phyloP scores from a whole-genome alignment of 2,888 invertebrate species.

The Abrostola triplasia region DNA sequence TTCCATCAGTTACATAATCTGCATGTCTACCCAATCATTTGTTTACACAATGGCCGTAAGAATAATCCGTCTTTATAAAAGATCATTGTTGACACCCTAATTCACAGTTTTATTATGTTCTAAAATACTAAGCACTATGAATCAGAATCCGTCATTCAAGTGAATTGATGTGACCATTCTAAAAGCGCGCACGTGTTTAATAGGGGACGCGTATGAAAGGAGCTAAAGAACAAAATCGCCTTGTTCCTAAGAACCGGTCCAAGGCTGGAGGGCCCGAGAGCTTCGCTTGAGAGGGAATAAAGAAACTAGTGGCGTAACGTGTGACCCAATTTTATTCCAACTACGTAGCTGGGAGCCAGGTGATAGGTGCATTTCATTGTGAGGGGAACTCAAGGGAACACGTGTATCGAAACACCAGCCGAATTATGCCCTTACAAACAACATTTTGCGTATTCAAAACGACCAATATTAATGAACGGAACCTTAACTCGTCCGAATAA shows the following conservation, averaged over 20 bases:
- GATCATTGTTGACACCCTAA: slow-evolving; percentile 37
- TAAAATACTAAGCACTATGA: slow-evolving; percentile 41
- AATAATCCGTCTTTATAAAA: slow-evolving; percentile 15
- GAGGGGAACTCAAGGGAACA: slow-evolving; percentile 71
- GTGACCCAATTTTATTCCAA: slow-evolving; percentile 82
- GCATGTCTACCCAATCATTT: not conserved
- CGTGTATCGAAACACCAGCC: slow-evolving; percentile 74
- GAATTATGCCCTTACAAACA: slow-evolving; percentile 60
- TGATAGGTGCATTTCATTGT: slow-evolving; percentile 79
- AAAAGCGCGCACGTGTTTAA: slow-evolving; percentile 80
- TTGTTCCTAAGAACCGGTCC: slow-evolving; percentile 66
- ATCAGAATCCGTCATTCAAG: slow-evolving; percentile 63
- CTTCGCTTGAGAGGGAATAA: slow-evolving; percentile 53
- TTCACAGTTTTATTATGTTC: slow-evolving; percentile 32
- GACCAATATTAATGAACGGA: slow-evolving; percentile 7
- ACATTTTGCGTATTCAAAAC: slow-evolving; percentile 19
- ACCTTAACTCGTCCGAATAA: slow-evolving; percentile 32
- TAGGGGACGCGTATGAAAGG: slow-evolving; percentile 73
- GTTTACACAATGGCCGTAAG: not conserved
- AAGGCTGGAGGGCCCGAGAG: slow-evolving; percentile 57
- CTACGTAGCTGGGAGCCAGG: slow-evolving; percentile 71
- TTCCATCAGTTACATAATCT: slow-evolving; percentile 6
- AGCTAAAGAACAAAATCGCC: slow-evolving; percentile 61
- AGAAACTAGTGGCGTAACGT: slow-evolving; percentile 71
- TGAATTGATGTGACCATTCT: slow-evolving; percentile 64